Conservation (phyloP, 2,888 invertebrate species). For the Venustoraphidia nigricollis region DNA sequence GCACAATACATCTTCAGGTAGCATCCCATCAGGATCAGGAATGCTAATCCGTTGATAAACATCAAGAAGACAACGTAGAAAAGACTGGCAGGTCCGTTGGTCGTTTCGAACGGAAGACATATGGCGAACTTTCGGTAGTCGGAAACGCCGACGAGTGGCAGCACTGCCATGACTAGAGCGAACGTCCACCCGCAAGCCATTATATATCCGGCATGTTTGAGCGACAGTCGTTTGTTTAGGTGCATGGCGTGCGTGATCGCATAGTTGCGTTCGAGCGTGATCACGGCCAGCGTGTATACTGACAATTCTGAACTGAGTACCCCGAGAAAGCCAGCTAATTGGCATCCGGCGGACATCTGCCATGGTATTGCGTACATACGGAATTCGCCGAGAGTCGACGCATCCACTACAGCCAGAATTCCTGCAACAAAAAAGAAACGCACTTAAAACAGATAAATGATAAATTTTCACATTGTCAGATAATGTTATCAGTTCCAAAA, state of each 20-base stretch:
- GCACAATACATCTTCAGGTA: slow-evolving; percentile 97
- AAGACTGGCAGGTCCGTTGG: slow-evolving; percentile 56
- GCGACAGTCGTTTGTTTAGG: slow-evolving; percentile 80
- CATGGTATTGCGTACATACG: slow-evolving; percentile 92
- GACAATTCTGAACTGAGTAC: slow-evolving; percentile 88
- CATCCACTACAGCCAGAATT: slow-evolving; percentile 88
- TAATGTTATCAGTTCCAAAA: no score
- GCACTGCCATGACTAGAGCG: slow-evolving; percentile 67
- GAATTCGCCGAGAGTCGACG: slow-evolving; percentile 89
- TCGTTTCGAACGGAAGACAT: slow-evolving; percentile 89
- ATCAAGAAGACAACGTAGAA: slow-evolving; percentile 84
- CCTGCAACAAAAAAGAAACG: slow-evolving; percentile 34
- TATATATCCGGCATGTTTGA: slow-evolving; percentile 80
- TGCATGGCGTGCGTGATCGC: slow-evolving; percentile 98
- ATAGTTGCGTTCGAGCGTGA: slow-evolving; percentile 89
- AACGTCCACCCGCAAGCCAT: slow-evolving; percentile 91
- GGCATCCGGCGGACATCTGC: slow-evolving; percentile 91
- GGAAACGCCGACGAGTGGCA: slow-evolving; percentile 83
- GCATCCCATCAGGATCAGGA: slow-evolving; percentile 87
- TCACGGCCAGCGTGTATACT: slow-evolving; percentile 90
- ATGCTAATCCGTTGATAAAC: slow-evolving; percentile 84
- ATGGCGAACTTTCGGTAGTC: slow-evolving; percentile 95
- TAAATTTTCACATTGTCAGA: neutral
- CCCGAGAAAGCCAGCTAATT: slow-evolving; percentile 86
- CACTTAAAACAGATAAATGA: no score